These are phyloP conservation scores for Paguma larvata DNA, from an alignment of 2,797 vertebrate genomes.

Conservation along the genomic window DNA sequence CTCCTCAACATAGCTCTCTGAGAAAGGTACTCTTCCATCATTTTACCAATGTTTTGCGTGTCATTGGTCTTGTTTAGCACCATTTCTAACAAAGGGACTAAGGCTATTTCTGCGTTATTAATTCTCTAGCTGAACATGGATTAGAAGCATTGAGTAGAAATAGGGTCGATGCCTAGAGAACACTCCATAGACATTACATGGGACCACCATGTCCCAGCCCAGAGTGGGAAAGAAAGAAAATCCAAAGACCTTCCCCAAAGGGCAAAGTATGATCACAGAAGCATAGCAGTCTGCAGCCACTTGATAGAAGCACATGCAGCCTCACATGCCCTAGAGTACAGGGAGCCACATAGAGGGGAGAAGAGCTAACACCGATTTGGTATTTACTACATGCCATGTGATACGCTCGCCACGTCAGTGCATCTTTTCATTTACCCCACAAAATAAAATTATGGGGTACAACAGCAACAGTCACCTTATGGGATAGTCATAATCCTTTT, in stretches of 20 bases:
- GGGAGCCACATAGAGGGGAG: fast-evolving
- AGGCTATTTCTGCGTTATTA: not conserved
- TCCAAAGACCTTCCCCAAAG: not conserved
- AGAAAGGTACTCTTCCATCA: not conserved
- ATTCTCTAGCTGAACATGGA: not conserved
- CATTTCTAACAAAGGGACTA: not conserved
- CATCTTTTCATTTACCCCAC: not conserved
- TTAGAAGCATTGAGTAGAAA: not conserved
- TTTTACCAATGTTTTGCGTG: not conserved
- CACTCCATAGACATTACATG: no score
- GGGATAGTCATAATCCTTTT: not conserved
- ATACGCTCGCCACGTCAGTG: not conserved
- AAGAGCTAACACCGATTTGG: not conserved
- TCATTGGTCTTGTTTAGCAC: not conserved
- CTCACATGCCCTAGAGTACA: no score
- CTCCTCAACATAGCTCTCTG: not conserved
- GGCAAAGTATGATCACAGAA: no score
- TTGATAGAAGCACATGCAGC: no score
- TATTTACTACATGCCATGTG: not conserved
- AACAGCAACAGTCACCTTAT: not conserved
- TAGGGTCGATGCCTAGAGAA: no score
- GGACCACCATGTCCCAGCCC: not conserved
- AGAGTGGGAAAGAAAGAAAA: not conserved
- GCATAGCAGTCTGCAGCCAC: not conserved
- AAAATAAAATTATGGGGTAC: not conserved